Conservation (phyloP, 2,797 vertebrate species). For the Eulemur albifrons region DNA sequence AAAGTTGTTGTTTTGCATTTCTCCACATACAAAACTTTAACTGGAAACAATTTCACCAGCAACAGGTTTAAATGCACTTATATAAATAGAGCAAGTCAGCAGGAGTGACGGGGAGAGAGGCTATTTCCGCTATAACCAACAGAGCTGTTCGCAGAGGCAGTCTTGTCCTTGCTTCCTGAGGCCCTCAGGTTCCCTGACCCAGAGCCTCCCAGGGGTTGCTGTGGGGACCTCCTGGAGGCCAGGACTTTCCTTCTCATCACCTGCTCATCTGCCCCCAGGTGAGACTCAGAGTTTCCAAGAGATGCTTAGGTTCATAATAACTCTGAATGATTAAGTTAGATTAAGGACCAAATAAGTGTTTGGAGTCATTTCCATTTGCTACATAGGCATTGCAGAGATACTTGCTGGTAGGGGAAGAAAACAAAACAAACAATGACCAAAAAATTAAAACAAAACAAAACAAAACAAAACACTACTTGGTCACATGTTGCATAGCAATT, state of each 20-base stretch:
- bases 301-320: neutral
- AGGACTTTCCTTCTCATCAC: neutral
- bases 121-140: fast-evolving
- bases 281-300: neutral
- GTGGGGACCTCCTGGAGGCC: neutral
- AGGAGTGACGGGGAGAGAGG: neutral
- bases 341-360: neutral
- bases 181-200: neutral
- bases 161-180: neutral
- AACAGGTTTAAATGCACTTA: neutral
- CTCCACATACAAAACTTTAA: neutral
- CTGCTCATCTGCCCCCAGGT: too few relatives aligned
- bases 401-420: neutral
- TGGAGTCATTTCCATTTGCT: too few relatives aligned
- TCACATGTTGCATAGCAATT: neutral
- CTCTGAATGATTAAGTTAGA: neutral
- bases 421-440: neutral
- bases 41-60: neutral
- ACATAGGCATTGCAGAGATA: neutral
- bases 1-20: neutral
- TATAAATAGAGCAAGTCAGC: neutral
- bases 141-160: neutral
- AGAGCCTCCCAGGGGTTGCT: neutral
- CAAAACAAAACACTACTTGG: too few relatives aligned
- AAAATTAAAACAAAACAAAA: neutral